Evolutionary conservation across 30 jellyfish, hydroid and myxozoan species (phyloP), one percentile per base, ranked within the genome.

Genomic region (Aurelia aurita complex sp. Pacific): DNA sequence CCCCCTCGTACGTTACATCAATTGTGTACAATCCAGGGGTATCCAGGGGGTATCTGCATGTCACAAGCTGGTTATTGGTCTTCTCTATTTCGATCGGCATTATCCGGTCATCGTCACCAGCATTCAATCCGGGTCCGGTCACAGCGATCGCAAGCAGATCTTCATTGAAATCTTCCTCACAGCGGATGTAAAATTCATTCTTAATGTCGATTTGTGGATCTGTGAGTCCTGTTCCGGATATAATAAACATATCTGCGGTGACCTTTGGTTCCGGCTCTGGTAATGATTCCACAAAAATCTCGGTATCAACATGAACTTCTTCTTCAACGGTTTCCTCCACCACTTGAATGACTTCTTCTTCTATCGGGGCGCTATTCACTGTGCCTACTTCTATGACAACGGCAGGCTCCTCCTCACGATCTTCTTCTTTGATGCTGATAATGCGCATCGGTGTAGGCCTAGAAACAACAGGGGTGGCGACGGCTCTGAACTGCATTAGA

Each of bases 181-280:
- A 81, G 62, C 92, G 86, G 42, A 94, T 88, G 76, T 94, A 94
- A 69, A 94, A 89, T 66, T 94, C 99, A 61, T 94, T 94, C 5
- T 43, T 77, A 68, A 59, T 51, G 17, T 90, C 96, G 50, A 94
- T 83, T 46, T 69, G 86, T 35, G 97, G 97, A 53, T 94, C 99
- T 1, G 94, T 89, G 9, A 94, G 89, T 17, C 99, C 99, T 61
- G 97, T 62, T 13, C 99, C 99, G 13, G 99, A 89, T 5, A 89
- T 88, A 6, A 66, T n/a, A 53, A 94, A 85, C 79, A 60, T 74
- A 52, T 87, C 91, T 3, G 96, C 96, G 35, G 93, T 84, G n/a
- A 84, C 93, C 32, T 62, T 69, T 15, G 78, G 78, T 34, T 77
- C 70, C 68, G 90, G 86, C 17, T 79, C 93, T 1, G 80, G 85